Conservation (phyloP, 2,797 vertebrate genomes). For the Odontamblyopus rebecca region DNA sequence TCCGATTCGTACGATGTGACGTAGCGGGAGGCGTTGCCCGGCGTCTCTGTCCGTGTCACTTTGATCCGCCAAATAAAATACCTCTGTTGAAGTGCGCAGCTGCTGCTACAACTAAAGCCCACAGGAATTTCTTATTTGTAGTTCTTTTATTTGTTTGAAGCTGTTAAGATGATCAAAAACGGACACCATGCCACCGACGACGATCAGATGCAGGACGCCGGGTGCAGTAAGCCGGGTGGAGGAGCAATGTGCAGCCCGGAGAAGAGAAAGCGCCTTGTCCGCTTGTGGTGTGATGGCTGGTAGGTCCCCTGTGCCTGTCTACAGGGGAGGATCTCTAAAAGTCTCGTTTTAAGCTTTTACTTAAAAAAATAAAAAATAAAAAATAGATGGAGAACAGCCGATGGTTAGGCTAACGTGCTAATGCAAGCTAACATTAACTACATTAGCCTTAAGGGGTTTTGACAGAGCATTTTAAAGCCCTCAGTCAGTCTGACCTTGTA, state of each 20-base stretch:
- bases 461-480: constrained; percentile 3
- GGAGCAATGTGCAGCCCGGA: constrained; percentile 53
- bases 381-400: too few species aligned
- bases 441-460: constrained; percentile 15
- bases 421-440: constrained; percentile 37
- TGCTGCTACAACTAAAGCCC: neutral
- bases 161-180: constrained; percentile 76
- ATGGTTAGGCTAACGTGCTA: constrained; percentile 34
- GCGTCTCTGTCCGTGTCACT: constrained; percentile 5
- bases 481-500: neutral
- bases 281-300: constrained; percentile 95
- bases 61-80: neutral
- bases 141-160: neutral
- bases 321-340: neutral
- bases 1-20: constrained; percentile 52
- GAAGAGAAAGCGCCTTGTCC: constrained; percentile 77
- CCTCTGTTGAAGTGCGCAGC: neutral
- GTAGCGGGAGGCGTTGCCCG: constrained; percentile 61
- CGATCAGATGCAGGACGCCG: constrained; percentile 25
- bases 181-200: constrained; percentile 64
- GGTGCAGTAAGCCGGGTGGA: constrained; percentile 21
- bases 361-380: too few species aligned
- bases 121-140: neutral
- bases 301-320: constrained; percentile 59
- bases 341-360: neutral